These are phyloP conservation scores for Strigops habroptila DNA, from an alignment of 2,113 vertebrate genomes.

Conservation along the genomic window DNA sequence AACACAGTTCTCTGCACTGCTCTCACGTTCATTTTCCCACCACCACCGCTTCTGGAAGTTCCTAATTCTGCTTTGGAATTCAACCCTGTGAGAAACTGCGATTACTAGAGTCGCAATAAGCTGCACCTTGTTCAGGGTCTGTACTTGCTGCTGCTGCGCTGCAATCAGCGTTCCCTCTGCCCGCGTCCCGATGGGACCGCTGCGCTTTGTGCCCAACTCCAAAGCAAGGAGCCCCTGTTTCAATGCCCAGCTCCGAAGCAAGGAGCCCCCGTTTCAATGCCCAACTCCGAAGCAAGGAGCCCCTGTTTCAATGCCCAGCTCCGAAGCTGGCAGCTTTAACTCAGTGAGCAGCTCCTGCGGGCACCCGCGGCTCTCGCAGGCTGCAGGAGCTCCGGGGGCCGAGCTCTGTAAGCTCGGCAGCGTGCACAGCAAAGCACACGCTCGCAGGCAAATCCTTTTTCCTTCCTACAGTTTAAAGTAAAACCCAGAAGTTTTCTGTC, in stretches of 20 bases:
- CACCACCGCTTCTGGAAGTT: too few species aligned
- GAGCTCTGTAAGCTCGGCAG: too few species aligned
- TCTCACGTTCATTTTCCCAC: not conserved
- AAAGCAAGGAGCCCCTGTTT: not conserved
- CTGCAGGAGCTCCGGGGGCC: accelerated
- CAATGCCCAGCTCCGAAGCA: not conserved
- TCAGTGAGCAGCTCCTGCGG: not conserved
- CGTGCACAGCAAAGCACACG: not conserved
- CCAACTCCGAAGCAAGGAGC: not conserved
- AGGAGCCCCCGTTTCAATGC: not conserved
- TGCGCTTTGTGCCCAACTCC: not conserved
- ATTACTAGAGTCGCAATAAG: not conserved
- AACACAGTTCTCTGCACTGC: not conserved
- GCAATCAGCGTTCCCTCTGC: not conserved
- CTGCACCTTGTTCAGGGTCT: not conserved
- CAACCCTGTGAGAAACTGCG: not conserved
- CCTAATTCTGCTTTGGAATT: not conserved
- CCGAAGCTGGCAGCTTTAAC: not conserved
- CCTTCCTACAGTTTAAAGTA: not conserved
- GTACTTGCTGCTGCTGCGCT: accelerated
- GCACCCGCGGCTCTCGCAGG: not conserved
- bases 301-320: not conserved
- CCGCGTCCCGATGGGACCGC: not conserved
- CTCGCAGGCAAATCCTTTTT: not conserved
- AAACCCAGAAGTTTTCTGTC: not conserved